Conservation (phyloP, 2,888 invertebrate genomes). For the Sinelater perroti region DNA sequence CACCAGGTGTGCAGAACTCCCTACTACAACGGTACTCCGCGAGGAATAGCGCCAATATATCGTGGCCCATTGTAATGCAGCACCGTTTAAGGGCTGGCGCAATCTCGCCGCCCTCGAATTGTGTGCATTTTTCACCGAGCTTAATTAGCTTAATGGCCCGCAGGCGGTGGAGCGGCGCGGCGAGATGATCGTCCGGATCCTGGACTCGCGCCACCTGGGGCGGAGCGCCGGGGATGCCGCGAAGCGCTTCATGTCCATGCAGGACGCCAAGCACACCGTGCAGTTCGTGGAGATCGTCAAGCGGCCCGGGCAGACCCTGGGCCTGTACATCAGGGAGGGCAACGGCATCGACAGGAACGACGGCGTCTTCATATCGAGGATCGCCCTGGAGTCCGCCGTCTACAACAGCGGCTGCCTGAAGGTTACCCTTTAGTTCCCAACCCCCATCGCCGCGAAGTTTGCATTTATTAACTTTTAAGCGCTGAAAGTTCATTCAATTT, state of each 20-base stretch:
- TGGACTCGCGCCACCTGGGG: slow-evolving; percentile 88
- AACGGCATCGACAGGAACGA: slow-evolving; percentile 95
- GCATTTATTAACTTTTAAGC: slow-evolving; percentile 24
- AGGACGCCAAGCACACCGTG: slow-evolving; percentile 74
- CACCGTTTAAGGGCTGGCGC: too few species aligned
- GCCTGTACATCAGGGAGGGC: slow-evolving; percentile 98
- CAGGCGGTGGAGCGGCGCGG: slow-evolving; percentile 84
- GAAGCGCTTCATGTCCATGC: slow-evolving; percentile 83
- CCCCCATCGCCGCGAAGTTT: slow-evolving; percentile 7
- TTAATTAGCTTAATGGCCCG: slow-evolving; percentile 9
- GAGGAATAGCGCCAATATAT: too few species aligned
- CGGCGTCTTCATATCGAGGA: slow-evolving; percentile 97
- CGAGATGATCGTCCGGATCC: slow-evolving; percentile 93
- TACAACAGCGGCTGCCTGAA: slow-evolving; percentile 97
- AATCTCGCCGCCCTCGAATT: too few species aligned
- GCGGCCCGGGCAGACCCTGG: slow-evolving; percentile 97
- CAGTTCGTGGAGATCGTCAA: slow-evolving; percentile 98
- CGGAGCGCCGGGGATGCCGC: slow-evolving; percentile 87
- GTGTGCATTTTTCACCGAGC: not conserved
- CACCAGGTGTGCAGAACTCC: too few species aligned
- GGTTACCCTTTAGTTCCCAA: slow-evolving; percentile 57
- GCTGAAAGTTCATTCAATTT: slow-evolving; percentile 26
- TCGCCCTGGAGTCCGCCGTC: slow-evolving; percentile 95
- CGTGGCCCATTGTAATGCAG: too few species aligned
- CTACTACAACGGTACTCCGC: too few species aligned